Evolutionary conservation across 2,797 vertebrate species (phyloP), one percentile per base, ranked within the genome.

Genomic region (Sebastiscus albofasciatus): DNA sequence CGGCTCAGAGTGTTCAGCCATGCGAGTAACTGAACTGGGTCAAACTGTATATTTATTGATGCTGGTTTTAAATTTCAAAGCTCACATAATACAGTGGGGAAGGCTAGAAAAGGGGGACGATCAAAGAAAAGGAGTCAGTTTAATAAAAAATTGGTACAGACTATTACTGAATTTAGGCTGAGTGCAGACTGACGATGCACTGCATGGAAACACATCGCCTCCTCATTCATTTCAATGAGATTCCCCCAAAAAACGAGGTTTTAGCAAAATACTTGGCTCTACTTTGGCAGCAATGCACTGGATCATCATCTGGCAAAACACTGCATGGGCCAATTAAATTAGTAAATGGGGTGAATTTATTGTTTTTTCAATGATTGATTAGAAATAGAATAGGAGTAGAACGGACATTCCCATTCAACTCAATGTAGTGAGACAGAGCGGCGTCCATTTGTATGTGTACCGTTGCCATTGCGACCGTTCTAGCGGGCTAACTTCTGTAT

Each of bases 1-100:
- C 13, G 27, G 77, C 60, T 60, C 56, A 13, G 34, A 27, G 59
- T n/a, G 70, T 55, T 77, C 58, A 74, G 81, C 60, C 65, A 59
- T 31, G 54, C 71, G 11, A 77, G 73, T 42, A 81, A 77, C 24
- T 55, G 39, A 76, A 75, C 39, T 75, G 62, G 66, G 33, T 80
- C 54, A 59, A 66, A 74, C 31, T 52, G 42, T 16, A 71, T 24
- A 59, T 18, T 54, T 73, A 54, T 59, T 61, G 70, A 59, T 27
- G 42, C 11, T 58, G 12, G 62, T 62, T 46, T 58, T 73, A 61
- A 10, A 58, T 74, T 56, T 65, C 67, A 85, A 27, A 80, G 60
- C 59, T 72, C 18, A 66, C 4, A 55, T 27, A 56, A 11, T 4
- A 58, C 1, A 52, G n/a, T 1, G 58, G 31, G 75, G 24, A 72